Base-by-base conservation (phyloP, 2,797 vertebrate genomes). In the Chloroceryle inda region DNA sequence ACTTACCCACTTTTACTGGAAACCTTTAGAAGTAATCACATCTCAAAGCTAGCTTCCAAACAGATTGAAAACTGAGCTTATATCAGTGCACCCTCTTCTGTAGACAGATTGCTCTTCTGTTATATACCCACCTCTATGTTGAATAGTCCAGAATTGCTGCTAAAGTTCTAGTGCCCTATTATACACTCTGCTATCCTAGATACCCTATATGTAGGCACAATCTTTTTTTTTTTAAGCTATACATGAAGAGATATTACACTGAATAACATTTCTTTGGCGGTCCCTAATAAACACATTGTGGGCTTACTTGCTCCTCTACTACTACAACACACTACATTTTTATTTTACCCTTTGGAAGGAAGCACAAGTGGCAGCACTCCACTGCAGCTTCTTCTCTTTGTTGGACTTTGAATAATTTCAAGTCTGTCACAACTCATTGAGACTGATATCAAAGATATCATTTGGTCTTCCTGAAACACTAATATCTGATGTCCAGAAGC, bases 21-120 rank as follows among this genome's bases (percentile, higher is more conserved):
- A 94, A 76, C 22, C 40, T 78, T 72, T 91, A 83, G 73, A 96
- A 80, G 40, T 88, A 92, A 92, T 95, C 87, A 88, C 29, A 85
- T 49, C 68, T 71, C 87, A 94, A 92, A 89, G 85, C 68, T 77
- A 89, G 29, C 49, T 94, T 89, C 61, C 82, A 95, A 87, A 49
- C 2, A 82, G 81, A 83, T 91, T 83, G 85, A 85, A 94, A 94
- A 88, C 17, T 35, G 68, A 88, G 31, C 8, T 94, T 77, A 53
- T 87, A 73, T 85, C 67, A 80, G 13, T 27, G 37, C 37, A 87
- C 10, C 5, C 5, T 6, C n/a, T 77, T 82, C 40, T 49, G 35
- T 13, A 74, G 63, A 63, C 14, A 77, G n/a, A 83, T 56, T 81
- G 27, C 37, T 67, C 35, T 59, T 76, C 52, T 69, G 27, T 27